A percentile compares a stretch with the other conserved stretches of the same genome.
These are phyloP conservation scores for Lerista edwardsae DNA, from an alignment of 2,797 vertebrate genomes.

Conservation along the genomic window DNA sequence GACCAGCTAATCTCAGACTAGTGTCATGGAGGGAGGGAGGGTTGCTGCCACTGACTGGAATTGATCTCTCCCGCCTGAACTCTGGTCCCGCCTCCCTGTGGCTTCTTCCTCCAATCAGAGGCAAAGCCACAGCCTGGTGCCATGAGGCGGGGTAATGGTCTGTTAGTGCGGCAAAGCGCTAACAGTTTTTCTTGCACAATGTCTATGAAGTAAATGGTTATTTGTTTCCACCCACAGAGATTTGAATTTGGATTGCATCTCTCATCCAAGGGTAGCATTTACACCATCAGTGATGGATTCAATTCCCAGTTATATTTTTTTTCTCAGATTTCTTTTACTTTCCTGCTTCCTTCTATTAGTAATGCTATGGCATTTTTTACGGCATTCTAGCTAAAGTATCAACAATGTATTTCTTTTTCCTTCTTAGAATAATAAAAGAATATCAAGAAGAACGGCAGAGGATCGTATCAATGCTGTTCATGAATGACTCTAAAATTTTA, in stretches of 20 bases:
- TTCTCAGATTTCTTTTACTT: conserved; percentile 25
- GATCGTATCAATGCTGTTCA: conserved; percentile 46
- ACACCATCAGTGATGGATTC: not conserved
- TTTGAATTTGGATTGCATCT: conserved; percentile 30
- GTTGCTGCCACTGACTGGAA: too few relatives aligned
- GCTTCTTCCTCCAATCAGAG: too few relatives aligned
- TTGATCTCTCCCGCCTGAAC: too few relatives aligned
- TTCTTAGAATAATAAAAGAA: conserved; percentile 55
- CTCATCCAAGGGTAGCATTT: not conserved
- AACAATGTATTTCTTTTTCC: conserved; percentile 46
- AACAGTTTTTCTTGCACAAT: too few relatives aligned
- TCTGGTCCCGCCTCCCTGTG: too few relatives aligned
- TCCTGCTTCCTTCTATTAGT: not conserved
- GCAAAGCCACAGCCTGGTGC: too few relatives aligned
- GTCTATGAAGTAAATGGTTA: too few relatives aligned
- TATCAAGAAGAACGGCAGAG: conserved; percentile 31
- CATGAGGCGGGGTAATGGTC: too few relatives aligned
- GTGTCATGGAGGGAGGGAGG: too few relatives aligned
- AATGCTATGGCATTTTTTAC: not conserved
- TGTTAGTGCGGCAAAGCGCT: too few relatives aligned
- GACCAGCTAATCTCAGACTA: too few relatives aligned
- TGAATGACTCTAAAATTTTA: conserved; percentile 65
- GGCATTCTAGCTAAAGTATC: conserved; percentile 30
- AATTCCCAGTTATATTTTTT: not conserved
- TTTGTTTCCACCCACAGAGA: not conserved